A percentile compares a stretch with the other conserved stretches of the same genome.
These are phyloP conservation scores for Tamandua tetradactyla DNA, from an alignment of 2,797 vertebrate genomes.

Conservation along the genomic window DNA sequence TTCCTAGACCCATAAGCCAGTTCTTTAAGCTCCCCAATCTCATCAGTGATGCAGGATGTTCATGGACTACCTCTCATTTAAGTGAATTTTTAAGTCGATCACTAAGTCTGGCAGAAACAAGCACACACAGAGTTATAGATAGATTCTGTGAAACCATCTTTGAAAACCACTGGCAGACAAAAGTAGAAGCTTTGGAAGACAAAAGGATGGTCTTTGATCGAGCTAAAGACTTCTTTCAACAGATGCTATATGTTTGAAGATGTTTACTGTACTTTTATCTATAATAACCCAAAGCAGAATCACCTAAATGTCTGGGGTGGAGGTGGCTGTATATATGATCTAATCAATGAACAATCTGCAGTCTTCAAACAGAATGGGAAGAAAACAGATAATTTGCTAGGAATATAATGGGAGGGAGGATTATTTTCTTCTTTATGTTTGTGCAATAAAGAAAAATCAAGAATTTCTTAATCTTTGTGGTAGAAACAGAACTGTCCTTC, in stretches of 20 bases:
- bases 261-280: not conserved
- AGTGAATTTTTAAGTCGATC: conserved; percentile 39
- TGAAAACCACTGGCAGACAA: not conserved
- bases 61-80: not conserved
- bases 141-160: not conserved
- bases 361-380: not conserved
- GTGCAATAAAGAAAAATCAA: conserved; percentile 17
- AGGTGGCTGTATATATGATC: not conserved
- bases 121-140: not conserved
- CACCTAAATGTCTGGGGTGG: not conserved
- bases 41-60: not conserved
- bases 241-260: not conserved
- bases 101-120: not conserved
- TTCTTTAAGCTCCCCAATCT: not conserved
- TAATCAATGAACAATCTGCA: not conserved
- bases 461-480: conserved; percentile 34
- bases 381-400: not conserved
- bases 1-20: not conserved
- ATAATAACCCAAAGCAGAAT: not conserved
- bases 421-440: not conserved
- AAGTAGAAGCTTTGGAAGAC: not conserved
- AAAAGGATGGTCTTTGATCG: not conserved
- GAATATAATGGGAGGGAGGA: not conserved
- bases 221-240: not conserved
- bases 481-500: not conserved